Base-by-base conservation (phyloP, 2,888 invertebrate genomes). In the Callinectes sapidus region DNA sequence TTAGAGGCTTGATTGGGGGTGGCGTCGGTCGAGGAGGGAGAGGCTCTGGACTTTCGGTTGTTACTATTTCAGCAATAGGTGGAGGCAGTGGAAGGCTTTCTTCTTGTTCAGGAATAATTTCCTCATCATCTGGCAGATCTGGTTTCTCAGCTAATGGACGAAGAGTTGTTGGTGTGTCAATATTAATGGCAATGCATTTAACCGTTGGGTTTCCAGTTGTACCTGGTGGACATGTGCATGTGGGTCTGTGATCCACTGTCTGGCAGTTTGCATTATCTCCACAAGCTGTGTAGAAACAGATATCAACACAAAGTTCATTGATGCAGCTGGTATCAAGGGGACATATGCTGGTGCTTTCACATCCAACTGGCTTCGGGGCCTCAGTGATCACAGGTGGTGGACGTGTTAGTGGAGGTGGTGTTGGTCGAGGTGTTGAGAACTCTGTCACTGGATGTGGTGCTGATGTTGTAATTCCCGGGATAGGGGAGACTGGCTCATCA, bases 191-290 rank as follows among this genome's bases (percentile, higher is more conserved):
- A 16, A 96, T 96, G 95, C 98, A 98, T 95, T 97, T 97, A 39
- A 96, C 95, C 95, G 94, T 93, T 16, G 95, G 95, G 91, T 95
- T 95, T 28, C 95, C 95, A 13, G 95, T 95, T 91, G 93, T 95
- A 90, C 91, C 91, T 28, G 93, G 94, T 8, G 97, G 97, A 95
- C 97, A 97, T 92, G 96, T 96, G 95, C 97, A 97, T 95, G 97
- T 97, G 10, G 97, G 97, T 95, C 97, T 97, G 95, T 97, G 97
- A 95, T 97, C 97, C 71, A 97, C 96, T 32, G 97, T 97, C 95
- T 97, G 96, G 95, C 98, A 98, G 93, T 97, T 96, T 2, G 97
- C 96, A 95, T 97, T 97, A 97, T 96, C 95, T 96, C 96, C 88
- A 97, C 96, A 95, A 97, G 97, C 35, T 28, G 92, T 93, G 16